Evolutionary conservation across 2,797 vertebrate genomes (phyloP).

Genomic region (Sebastes trivittatus): DNA sequence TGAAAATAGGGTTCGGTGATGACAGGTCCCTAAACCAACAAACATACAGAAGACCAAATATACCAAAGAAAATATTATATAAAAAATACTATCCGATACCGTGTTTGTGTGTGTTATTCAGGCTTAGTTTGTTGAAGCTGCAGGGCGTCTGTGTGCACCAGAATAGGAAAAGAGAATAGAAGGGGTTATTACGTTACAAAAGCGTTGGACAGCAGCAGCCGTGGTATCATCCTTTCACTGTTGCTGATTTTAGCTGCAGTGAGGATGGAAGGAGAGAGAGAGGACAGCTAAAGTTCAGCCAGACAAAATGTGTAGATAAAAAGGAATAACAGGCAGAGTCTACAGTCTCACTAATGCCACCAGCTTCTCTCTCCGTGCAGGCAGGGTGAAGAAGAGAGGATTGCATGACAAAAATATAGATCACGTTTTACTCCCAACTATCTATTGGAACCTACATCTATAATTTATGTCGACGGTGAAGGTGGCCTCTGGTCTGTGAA

Average conservation of each 20-base stretch:
- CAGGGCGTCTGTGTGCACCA: background rate
- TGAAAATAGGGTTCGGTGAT: background rate
- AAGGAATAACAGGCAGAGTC: background rate
- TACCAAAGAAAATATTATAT: background rate
- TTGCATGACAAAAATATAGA: background rate
- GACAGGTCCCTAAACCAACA: background rate
- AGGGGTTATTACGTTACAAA: background rate
- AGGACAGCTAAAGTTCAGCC: background rate
- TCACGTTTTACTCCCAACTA: background rate
- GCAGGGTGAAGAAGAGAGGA: background rate
- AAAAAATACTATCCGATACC: background rate
- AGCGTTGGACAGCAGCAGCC: background rate
- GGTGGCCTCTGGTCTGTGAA: constrained; percentile 1
- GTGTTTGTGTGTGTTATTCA: background rate
- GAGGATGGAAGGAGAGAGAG: background rate
- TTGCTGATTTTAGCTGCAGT: background rate
- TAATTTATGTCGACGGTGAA: constrained; percentile 16
- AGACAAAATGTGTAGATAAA: background rate
- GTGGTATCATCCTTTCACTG: background rate
- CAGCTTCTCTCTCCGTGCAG: background rate
- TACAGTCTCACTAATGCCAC: background rate
- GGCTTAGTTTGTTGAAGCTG: background rate
- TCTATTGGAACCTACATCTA: background rate
- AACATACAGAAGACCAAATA: background rate
- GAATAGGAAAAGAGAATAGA: background rate